Conservation (phyloP, 2,113 vertebrate genomes). For the Cryptomyrus ogoouensis region DNA sequence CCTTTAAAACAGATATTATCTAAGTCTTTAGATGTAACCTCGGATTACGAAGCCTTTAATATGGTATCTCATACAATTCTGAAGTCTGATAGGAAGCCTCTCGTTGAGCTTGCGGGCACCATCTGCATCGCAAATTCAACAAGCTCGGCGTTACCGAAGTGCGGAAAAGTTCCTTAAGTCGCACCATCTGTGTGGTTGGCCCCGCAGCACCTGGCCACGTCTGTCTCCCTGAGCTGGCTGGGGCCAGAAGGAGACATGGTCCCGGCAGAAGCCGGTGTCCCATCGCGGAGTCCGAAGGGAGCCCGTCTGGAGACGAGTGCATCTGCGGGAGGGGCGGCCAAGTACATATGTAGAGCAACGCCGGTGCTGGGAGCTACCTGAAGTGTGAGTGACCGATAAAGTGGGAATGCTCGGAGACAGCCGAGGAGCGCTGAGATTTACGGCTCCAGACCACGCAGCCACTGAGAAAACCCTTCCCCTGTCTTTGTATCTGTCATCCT, state of each 20-base stretch:
- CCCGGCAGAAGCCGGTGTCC: neutral
- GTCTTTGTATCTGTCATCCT: neutral
- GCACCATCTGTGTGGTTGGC: constrained; percentile 55
- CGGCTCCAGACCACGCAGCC: constrained; percentile 4
- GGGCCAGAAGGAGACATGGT: neutral
- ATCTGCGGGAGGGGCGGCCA: constrained; percentile 25
- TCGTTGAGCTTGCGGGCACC: neutral
- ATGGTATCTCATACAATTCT: neutral
- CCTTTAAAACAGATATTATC: neutral
- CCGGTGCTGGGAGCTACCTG: constrained; percentile 7
- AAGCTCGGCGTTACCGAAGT: constrained; percentile 18
- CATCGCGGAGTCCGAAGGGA: neutral
- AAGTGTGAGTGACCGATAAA: constrained; percentile 21
- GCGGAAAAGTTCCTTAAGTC: constrained; percentile 44
- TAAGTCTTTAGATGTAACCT: neutral
- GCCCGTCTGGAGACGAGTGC: constrained; percentile 19
- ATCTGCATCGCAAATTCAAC: neutral
- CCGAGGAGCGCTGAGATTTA: neutral
- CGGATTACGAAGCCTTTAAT: neutral
- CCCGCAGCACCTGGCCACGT: constrained; percentile 48
- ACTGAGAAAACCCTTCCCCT: too few relatives aligned
- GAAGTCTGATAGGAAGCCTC: neutral
- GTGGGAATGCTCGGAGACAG: neutral
- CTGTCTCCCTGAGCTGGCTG: constrained; percentile 29
- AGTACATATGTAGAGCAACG: neutral